phyloP scores from a whole-genome alignment of 2,113 vertebrate species.

The Larimichthys crocea region DNA sequence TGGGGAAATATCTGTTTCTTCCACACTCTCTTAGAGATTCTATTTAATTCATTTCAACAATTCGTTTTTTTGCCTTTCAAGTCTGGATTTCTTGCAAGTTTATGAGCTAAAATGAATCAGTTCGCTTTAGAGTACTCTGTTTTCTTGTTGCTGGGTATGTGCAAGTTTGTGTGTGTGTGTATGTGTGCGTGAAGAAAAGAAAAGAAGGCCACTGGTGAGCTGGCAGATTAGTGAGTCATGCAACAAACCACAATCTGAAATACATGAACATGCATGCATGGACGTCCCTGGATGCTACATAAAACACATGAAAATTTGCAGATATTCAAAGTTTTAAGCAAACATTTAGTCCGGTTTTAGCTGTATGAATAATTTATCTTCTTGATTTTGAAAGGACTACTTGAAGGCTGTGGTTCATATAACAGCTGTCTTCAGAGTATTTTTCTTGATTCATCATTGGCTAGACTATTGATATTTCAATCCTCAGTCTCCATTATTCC shows the following conservation, averaged over 20 bases:
- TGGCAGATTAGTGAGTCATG: constrained; percentile 36
- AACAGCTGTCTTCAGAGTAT: constrained; percentile 12
- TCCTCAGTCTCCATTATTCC: constrained; percentile 35
- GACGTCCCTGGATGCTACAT: constrained; percentile 15
- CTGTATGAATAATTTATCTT: constrained; percentile 22
- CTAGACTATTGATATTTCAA: constrained; percentile 8
- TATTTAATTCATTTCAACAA: constrained; percentile 72
- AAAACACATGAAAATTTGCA: constrained; percentile 18
- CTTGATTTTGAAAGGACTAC: constrained; percentile 24
- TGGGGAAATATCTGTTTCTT: constrained; percentile 57
- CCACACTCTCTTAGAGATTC: constrained; percentile 43
- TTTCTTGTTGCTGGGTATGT: constrained; percentile 28
- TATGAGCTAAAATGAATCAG: constrained; percentile 35
- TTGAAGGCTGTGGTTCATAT: constrained; percentile 20
- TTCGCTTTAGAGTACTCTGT: constrained; percentile 22
- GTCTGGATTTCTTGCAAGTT: constrained; percentile 45
- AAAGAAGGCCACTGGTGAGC: constrained; percentile 25
- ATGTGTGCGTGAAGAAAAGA: constrained; percentile 16
- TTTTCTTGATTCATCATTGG: constrained; percentile 36
- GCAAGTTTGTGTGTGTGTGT: constrained; percentile 25
- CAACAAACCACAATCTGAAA: constrained; percentile 28
- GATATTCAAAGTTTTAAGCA: constrained; percentile 9
- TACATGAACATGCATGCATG: neutral
- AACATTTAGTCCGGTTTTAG: constrained; percentile 1
- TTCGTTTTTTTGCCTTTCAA: constrained; percentile 62